Evolutionary conservation across 2,888 invertebrate genomes (phyloP).

Genomic region (Eilema depressum): DNA sequence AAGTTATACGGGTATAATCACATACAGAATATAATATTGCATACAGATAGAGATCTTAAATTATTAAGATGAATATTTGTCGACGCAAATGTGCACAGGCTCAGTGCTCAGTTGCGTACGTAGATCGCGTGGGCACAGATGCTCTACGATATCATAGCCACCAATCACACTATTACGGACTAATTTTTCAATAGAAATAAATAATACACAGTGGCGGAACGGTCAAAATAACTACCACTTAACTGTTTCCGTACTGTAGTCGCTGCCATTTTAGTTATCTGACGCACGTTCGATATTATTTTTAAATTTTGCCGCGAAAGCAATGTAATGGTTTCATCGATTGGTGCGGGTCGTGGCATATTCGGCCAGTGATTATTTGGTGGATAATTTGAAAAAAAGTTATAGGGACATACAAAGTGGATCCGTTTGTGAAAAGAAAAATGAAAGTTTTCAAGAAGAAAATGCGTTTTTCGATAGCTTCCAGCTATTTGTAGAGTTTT

Average conservation of each 20-base stretch:
- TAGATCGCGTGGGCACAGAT: slow-evolving; percentile 77
- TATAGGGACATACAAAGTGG: slow-evolving; percentile 66
- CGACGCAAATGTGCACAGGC: slow-evolving; percentile 70
- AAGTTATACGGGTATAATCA: slow-evolving; percentile 64
- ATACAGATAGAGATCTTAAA: slow-evolving; percentile 75
- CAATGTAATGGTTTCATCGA: slow-evolving; percentile 66
- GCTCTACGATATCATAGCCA: slow-evolving; percentile 65
- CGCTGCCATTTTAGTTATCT: slow-evolving; percentile 69
- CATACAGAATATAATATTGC: slow-evolving; percentile 49
- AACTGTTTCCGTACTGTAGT: slow-evolving; percentile 66
- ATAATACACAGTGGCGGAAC: slow-evolving; percentile 72
- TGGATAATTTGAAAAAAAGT: slow-evolving; percentile 39
- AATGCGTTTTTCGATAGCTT: slow-evolving; percentile 80
- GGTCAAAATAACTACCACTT: slow-evolving; percentile 78
- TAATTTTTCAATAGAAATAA: slow-evolving; percentile 85
- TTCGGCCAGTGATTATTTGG: slow-evolving; percentile 56
- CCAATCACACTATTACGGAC: slow-evolving; percentile 77
- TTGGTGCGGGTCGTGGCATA: slow-evolving; percentile 55
- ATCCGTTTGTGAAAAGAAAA: slow-evolving; percentile 80
- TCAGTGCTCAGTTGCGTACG: slow-evolving; percentile 69
- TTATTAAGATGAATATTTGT: slow-evolving; percentile 82
- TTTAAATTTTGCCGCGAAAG: slow-evolving; percentile 73
- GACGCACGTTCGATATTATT: slow-evolving; percentile 68
- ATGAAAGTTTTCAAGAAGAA: slow-evolving; percentile 86
- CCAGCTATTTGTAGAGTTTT: slow-evolving; percentile 55